phyloP scores from a whole-genome alignment of 2,113 vertebrate species.

The Semnornis frantzii region DNA sequence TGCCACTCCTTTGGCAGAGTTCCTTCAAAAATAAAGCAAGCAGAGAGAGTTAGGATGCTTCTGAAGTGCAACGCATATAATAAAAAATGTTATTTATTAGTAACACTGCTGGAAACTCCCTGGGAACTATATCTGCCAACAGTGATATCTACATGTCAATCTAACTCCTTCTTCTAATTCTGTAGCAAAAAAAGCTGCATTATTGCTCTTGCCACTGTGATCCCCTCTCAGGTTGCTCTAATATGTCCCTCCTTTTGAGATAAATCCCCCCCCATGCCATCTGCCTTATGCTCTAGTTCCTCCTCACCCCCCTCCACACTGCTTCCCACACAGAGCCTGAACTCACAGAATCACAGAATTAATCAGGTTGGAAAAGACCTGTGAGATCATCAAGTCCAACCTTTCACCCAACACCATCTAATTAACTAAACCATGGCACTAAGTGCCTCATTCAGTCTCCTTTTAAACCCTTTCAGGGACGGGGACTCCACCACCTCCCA shows the following conservation, averaged over 20 bases:
- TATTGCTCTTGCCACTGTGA: background rate
- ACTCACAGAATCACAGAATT: background rate
- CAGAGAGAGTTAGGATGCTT: background rate
- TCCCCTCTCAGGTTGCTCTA: background rate
- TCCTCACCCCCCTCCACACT: background rate
- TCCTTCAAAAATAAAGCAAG: background rate
- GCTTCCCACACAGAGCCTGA: background rate
- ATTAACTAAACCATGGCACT: no score
- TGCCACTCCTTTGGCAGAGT: background rate
- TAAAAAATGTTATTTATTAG: constrained; percentile 42
- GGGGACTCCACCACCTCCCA: no score
- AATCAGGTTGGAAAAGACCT: no score
- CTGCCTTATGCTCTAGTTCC: background rate
- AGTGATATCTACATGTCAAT: constrained; percentile 3
- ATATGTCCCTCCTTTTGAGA: background rate
- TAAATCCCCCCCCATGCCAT: background rate
- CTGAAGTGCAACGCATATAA: background rate
- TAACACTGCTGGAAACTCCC: background rate
- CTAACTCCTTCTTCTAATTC: background rate
- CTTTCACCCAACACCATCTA: no score
- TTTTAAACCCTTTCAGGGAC: no score
- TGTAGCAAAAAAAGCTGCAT: background rate
- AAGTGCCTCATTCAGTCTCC: no score
- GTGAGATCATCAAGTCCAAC: no score
- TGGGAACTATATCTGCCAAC: background rate